phyloP scores from a whole-genome alignment of 2,888 invertebrate species.

The Dendrolimus houi region DNA sequence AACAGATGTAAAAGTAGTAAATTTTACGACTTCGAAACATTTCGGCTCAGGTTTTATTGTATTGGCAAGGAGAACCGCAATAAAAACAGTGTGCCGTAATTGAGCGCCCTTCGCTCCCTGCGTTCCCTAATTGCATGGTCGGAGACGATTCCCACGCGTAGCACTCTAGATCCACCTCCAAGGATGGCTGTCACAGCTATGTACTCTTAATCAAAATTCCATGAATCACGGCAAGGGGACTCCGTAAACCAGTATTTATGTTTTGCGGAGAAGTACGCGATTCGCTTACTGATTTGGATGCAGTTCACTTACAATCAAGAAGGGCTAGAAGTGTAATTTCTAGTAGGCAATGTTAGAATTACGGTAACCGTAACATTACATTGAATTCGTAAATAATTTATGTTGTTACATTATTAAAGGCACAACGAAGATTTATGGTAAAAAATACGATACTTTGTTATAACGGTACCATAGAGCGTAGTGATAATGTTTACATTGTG shows the following conservation, averaged over 20 bases:
- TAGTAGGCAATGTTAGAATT: too few species aligned
- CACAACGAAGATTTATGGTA: too few species aligned
- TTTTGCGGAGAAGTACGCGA: conserved; percentile 1
- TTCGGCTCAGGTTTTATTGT: conserved; percentile 35
- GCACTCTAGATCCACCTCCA: conserved; percentile 35
- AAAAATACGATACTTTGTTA: too few species aligned
- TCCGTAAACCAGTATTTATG: conserved; percentile 1
- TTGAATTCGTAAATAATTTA: too few species aligned
- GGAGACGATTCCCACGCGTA: conserved; percentile 64
- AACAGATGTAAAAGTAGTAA: conserved; percentile 4
- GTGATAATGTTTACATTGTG: not conserved
- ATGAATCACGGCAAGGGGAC: conserved; percentile 23
- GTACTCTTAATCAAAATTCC: conserved; percentile 55
- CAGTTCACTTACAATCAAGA: not conserved
- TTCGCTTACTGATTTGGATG: conserved; percentile 4
- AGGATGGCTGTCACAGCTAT: conserved; percentile 31
- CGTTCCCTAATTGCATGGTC: conserved; percentile 61
- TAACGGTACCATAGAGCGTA: too few species aligned
- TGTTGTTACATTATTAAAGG: too few species aligned
- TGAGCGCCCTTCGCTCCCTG: conserved; percentile 58
- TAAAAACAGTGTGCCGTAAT: conserved; percentile 60
- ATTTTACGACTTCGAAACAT: conserved; percentile 16
- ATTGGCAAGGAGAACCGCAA: conserved; percentile 48
- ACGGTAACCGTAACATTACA: too few species aligned
- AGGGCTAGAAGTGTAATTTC: too few species aligned